These are phyloP conservation scores for Enteromius radiatus DNA, from an alignment of 2,797 vertebrate genomes.

Conservation along the genomic window DNA sequence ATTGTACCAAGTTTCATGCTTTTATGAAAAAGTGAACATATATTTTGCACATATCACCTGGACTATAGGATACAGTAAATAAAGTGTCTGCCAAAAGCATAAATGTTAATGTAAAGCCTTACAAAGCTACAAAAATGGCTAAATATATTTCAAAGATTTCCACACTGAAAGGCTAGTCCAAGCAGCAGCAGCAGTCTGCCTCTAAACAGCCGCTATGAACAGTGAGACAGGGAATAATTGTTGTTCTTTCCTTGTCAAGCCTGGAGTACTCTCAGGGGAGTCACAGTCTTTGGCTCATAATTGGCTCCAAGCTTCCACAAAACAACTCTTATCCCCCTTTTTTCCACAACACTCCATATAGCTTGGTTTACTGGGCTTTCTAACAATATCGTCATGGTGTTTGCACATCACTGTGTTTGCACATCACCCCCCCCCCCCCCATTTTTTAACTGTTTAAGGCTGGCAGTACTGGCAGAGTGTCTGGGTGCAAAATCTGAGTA, in stretches of 20 bases:
- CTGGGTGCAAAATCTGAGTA: neutral
- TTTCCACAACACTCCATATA: constrained; percentile 40
- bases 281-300: constrained; percentile 55
- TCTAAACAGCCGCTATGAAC: constrained; percentile 43
- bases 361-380: constrained; percentile 35
- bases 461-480: neutral
- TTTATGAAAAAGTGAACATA: no score
- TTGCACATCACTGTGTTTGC: constrained; percentile 43
- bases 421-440: no score
- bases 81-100: neutral
- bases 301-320: constrained; percentile 58
- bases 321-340: constrained; percentile 42
- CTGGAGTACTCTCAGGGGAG: constrained; percentile 51
- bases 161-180: constrained; percentile 10
- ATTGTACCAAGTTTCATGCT: no score
- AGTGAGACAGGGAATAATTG: constrained; percentile 53
- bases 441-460: constrained; percentile 15
- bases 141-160: constrained; percentile 17
- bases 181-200: constrained; percentile 20
- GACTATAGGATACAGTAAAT: neutral
- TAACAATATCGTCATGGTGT: constrained; percentile 39
- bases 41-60: no score
- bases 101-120: neutral
- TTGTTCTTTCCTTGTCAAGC: constrained; percentile 44
- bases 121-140: neutral